Percentiles rank a stretch among this genome's conserved stretches.
phyloP scores from a whole-genome alignment of 2,797 vertebrate genomes.

The Eulemur rubriventer region DNA sequence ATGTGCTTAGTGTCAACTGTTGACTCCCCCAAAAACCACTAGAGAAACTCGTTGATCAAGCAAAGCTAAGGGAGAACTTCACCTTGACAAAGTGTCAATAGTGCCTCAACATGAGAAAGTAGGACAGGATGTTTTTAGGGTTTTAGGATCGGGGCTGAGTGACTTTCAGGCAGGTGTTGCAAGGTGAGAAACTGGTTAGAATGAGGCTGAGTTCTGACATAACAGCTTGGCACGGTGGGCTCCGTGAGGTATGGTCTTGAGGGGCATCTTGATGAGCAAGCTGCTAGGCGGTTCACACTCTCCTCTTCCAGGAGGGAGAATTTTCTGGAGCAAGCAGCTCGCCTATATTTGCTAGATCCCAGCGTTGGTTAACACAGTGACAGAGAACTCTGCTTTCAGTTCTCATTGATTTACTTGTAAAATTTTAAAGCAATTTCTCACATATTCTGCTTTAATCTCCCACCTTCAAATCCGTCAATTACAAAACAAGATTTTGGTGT shows the following conservation, averaged over 20 bases:
- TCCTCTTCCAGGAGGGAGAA: not conserved
- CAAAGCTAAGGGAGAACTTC: not conserved
- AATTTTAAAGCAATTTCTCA: not conserved
- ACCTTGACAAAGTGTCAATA: not conserved
- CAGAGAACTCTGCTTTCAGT: not conserved
- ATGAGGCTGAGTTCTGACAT: not conserved
- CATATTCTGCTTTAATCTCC: not conserved
- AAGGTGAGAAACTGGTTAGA: not conserved
- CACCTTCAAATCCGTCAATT: not conserved
- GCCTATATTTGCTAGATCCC: not conserved
- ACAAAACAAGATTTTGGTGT: not conserved
- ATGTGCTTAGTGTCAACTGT: not conserved
- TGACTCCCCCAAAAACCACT: not conserved
- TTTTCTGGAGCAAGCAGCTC: not conserved
- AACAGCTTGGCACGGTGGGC: not conserved
- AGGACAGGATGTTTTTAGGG: not conserved
- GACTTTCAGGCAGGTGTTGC: not conserved
- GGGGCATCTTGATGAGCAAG: not conserved
- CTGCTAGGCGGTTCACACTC: not conserved
- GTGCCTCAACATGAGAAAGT: not conserved
- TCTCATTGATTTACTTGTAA: not conserved
- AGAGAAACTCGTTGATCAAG: not conserved
- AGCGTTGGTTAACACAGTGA: not conserved
- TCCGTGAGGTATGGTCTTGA: not conserved
- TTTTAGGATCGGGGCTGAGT: not conserved